Base-by-base conservation (phyloP, 2,888 invertebrate species). In the Teleogryllus oceanicus region DNA sequence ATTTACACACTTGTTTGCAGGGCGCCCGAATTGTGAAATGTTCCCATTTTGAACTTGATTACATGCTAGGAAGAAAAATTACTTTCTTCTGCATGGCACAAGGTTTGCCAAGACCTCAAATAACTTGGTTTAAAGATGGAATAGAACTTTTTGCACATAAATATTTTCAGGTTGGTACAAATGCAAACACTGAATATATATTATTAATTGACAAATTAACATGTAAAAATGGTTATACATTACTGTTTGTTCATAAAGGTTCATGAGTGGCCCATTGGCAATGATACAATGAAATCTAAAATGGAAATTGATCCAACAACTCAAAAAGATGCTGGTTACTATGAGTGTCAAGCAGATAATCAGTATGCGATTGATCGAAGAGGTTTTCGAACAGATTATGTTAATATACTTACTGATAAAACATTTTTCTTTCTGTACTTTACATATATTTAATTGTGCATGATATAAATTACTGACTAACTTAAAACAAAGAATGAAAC, bases 101-200 rank as follows among this genome's bases (percentile, higher is more conserved):
- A 84, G 94, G 94, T 74, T 88, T 89, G 80, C 94, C 94, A 1
- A 86, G 93, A 81, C 94, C 94, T 1, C 92, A 92, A 86, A 92
- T 94, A 80, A 93, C 92, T 51, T 94, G 94, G 94, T 92, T 91
- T 84, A 94, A 94, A 85, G 93, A 94, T 85, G 93, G 93, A 4
- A 91, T 93, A 76, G 94, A 94, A 85, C 86, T 94, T n/a, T 92
- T 92, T 83, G 90, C 91, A 76, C 92, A 93, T 84, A 90, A 90
- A 84, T 92, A 91, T 85, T 91, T 92, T 83, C 92, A 92, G 88
- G 92, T 92, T 87, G 78, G 82, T 80, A 78, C 24, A 24, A 21
- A 16, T 75, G n/a, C 75, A 75, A 21, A n/a, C 21, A n/a, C 16
- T n/a, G 11, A 75, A 75, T 16, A n/a, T 21, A 75, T n/a, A 75